phyloP scores from a whole-genome alignment of 2,888 invertebrate species.

The Ornithoptera alexandrae region DNA sequence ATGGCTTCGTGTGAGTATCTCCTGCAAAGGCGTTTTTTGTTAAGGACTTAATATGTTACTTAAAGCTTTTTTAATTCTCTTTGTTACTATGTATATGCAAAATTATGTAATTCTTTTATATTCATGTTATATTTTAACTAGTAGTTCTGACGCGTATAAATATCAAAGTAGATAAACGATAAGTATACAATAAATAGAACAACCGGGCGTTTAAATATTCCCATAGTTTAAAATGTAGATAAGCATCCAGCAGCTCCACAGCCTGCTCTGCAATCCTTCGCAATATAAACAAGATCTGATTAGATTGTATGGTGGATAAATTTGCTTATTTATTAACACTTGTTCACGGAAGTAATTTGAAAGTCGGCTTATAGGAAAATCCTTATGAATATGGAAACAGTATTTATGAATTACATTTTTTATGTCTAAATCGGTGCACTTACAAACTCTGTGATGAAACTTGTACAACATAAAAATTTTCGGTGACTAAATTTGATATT shows the following conservation, averaged over 20 bases:
- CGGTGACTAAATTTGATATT: no score
- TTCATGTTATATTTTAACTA: slow-evolving; percentile 47
- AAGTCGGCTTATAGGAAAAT: no score
- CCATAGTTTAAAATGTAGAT: slow-evolving; percentile 62
- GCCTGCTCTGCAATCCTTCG: slow-evolving; percentile 50
- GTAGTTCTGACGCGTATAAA: slow-evolving; percentile 56
- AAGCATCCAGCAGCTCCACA: slow-evolving; percentile 41
- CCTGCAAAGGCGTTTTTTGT: slow-evolving; percentile 64
- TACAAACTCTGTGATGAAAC: no score
- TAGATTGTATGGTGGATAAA: slow-evolving; percentile 65
- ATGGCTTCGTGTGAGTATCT: slow-evolving; percentile 63
- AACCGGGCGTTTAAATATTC: slow-evolving; percentile 63
- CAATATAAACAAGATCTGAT: slow-evolving; percentile 74
- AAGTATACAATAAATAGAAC: slow-evolving; percentile 68
- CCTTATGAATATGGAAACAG: no score
- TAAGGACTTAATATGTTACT: slow-evolving; percentile 38
- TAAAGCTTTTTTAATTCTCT: no score
- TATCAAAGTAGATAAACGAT: slow-evolving; percentile 57
- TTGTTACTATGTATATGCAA: no score
- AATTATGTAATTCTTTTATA: no score
- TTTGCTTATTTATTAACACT: slow-evolving; percentile 69
- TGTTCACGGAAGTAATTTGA: slow-evolving; percentile 49
- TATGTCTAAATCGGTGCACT: no score
- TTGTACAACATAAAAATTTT: no score
- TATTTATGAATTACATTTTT: no score